Conservation (phyloP, 2,888 invertebrate genomes). For the Teinopalpus imperialis region DNA sequence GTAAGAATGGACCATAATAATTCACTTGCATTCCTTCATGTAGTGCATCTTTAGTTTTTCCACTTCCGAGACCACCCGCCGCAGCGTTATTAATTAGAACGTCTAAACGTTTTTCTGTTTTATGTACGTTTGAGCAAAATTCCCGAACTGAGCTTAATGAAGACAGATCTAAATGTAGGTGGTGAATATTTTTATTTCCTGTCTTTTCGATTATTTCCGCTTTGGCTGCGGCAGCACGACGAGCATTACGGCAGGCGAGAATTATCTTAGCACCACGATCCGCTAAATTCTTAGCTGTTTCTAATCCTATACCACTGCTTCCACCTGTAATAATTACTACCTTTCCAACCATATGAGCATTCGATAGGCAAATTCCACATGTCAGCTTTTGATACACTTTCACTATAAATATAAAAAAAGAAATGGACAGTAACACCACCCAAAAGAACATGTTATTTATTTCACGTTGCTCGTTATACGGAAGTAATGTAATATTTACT, state of each 20-base stretch:
- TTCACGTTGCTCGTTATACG: too few species aligned
- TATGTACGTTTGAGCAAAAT: slow-evolving; percentile 79
- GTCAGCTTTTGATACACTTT: slow-evolving; percentile 70
- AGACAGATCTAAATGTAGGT: slow-evolving; percentile 63
- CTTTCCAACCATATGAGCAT: slow-evolving; percentile 74
- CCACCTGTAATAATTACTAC: slow-evolving; percentile 72
- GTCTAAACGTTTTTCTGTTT: slow-evolving; percentile 74
- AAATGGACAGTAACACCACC: slow-evolving; percentile 5
- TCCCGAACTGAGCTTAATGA: slow-evolving; percentile 74
- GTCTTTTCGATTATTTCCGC: slow-evolving; percentile 58
- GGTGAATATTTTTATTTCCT: slow-evolving; percentile 60
- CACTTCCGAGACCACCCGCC: slow-evolving; percentile 68
- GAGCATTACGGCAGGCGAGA: slow-evolving; percentile 71
- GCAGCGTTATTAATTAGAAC: slow-evolving; percentile 84
- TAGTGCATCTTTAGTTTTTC: slow-evolving; percentile 84
- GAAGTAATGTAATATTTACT: too few species aligned
- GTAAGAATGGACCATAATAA: slow-evolving; percentile 86
- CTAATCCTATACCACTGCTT: slow-evolving; percentile 77
- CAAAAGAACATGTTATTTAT: slow-evolving; percentile 20
- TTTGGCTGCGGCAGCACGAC: slow-evolving; percentile 58
- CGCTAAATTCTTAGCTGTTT: slow-evolving; percentile 76
- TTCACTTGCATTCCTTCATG: slow-evolving; percentile 88
- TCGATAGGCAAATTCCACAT: slow-evolving; percentile 63
- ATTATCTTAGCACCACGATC: slow-evolving; percentile 75
- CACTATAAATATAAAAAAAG: slow-evolving; percentile 44